phyloP scores from a whole-genome alignment of 2,797 vertebrate species.

The Pseudochirops cupreus region DNA sequence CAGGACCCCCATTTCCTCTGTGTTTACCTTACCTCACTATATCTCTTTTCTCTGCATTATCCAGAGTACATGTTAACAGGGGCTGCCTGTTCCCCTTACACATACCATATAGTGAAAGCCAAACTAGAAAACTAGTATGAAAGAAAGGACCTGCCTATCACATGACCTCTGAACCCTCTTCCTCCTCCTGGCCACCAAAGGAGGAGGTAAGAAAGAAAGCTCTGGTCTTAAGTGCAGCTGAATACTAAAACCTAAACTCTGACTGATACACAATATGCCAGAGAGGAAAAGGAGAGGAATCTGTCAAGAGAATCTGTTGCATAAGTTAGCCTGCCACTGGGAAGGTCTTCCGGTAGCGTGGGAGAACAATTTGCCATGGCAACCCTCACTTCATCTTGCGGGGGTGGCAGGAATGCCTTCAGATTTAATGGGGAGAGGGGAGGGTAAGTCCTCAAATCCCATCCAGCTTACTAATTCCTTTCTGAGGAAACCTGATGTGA shows the following conservation, averaged over 20 bases:
- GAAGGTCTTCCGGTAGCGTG: slow-evolving; percentile 78
- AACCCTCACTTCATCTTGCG: slow-evolving; percentile 77
- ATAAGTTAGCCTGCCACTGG: slow-evolving; percentile 73
- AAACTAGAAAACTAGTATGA: slow-evolving; percentile 65
- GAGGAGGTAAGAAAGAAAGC: background rate
- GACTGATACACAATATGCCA: slow-evolving; percentile 51
- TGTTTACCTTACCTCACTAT: background rate
- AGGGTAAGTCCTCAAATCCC: slow-evolving; percentile 64
- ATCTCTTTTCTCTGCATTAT: slow-evolving; percentile 13
- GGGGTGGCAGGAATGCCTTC: slow-evolving; percentile 71
- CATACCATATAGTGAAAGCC: slow-evolving; percentile 21
- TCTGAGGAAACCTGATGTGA: slow-evolving; percentile 20
- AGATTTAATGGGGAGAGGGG: slow-evolving; percentile 60
- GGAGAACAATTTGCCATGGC: slow-evolving; percentile 79
- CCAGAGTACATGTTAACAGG: background rate
- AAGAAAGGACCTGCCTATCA: slow-evolving; percentile 40
- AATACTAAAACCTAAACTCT: slow-evolving; percentile 25
- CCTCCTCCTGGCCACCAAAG: background rate
- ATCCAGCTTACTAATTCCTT: slow-evolving; percentile 42
- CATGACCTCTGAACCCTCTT: background rate
- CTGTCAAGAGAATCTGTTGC: slow-evolving; percentile 61
- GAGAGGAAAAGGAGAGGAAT: slow-evolving; percentile 39
- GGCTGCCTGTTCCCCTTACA: slow-evolving; percentile 33
- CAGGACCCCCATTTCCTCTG: background rate
- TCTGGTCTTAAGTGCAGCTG: background rate